Base-by-base conservation (phyloP, 2,888 invertebrate genomes). In the Sinelater perroti region DNA sequence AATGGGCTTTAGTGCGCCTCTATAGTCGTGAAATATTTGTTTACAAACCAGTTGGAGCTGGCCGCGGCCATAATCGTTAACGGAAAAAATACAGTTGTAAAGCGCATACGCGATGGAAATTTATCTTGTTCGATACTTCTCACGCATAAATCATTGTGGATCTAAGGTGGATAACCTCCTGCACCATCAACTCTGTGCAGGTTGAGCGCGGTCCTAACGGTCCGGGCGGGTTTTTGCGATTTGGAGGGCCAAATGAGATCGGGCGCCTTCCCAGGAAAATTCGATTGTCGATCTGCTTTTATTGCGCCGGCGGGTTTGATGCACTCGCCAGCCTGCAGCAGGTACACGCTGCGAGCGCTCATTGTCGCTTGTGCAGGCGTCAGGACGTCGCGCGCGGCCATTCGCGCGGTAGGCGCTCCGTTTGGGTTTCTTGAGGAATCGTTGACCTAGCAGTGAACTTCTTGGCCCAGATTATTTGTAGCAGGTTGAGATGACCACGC, bases 361-460 rank as follows among this genome's bases (percentile, higher is more conserved):
- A 28, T 28, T 28, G n/a, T n/a, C n/a, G n/a, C n/a, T n/a, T n/a
- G n/a, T n/a, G n/a, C n/a, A n/a, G n/a, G n/a, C n/a, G n/a, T n/a
- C n/a, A n/a, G n/a, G n/a, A n/a, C n/a, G 10, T 28, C 10, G 2
- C 10, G 28, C 28, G 10, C 26, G 26, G 26, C 26, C 20, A 40
- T 21, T 40, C 40, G 26, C 24, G 11, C 14, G 40, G 13, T 20
- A 38, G 40, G 40, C 14, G 30, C 28, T 28, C 20, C 40, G 14
- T 40, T 24, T 40, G 26, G 40, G 40, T 14, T 14, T 14, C 40
- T 24, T 40, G 7, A 38, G 18, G 38, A 50, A 40, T 40, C 49
- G 31, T 42, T 56, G 56, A 50, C 56, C 56, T 33, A 56, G 50
- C 47, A 24, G 26, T 40, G 40, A 49, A 56, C 56, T 49, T 56